phyloP scores from a whole-genome alignment of 2,888 invertebrate genomes.

The Baronia brevicornis region DNA sequence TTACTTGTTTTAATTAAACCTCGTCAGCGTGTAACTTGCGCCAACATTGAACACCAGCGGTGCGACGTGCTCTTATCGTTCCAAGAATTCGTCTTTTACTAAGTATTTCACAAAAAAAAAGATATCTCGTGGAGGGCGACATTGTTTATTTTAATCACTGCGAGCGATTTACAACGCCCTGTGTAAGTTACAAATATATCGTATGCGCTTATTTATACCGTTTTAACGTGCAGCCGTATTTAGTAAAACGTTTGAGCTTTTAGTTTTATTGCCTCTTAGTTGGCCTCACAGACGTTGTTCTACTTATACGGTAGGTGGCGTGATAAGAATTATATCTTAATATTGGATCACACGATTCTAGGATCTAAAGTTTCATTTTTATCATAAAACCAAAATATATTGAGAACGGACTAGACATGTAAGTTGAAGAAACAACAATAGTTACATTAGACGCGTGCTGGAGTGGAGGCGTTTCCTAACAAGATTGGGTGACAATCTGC shows the following conservation, averaged over 20 bases:
- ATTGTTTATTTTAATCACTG: slow-evolving; percentile 60
- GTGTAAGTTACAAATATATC: slow-evolving; percentile 22
- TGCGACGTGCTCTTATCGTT: slow-evolving; percentile 59
- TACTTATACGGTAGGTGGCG: too few species aligned
- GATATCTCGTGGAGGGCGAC: slow-evolving; percentile 46
- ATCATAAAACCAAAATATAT: too few species aligned
- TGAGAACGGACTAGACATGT: too few species aligned
- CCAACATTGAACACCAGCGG: slow-evolving; percentile 37
- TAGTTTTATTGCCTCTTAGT: slow-evolving; percentile 19
- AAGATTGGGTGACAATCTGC: too few species aligned
- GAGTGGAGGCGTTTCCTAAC: too few species aligned
- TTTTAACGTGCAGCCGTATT: slow-evolving; percentile 7
- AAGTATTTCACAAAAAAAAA: slow-evolving; percentile 62
- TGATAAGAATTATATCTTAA: too few species aligned
- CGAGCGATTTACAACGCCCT: slow-evolving; percentile 50
- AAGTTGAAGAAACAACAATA: too few species aligned
- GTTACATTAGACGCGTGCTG: too few species aligned
- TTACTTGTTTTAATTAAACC: too few species aligned
- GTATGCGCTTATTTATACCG: slow-evolving; percentile 14
- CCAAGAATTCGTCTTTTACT: slow-evolving; percentile 64
- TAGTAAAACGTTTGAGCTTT: slow-evolving; percentile 12
- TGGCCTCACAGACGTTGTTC: too few species aligned
- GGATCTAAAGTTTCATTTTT: too few species aligned
- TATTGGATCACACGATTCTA: too few species aligned
- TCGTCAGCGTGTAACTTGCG: slow-evolving; percentile 22